A percentile compares a stretch with the other conserved stretches of the same genome.
phyloP scores from a whole-genome alignment of 2,797 vertebrate genomes.

The Micrastur ruficollis region DNA sequence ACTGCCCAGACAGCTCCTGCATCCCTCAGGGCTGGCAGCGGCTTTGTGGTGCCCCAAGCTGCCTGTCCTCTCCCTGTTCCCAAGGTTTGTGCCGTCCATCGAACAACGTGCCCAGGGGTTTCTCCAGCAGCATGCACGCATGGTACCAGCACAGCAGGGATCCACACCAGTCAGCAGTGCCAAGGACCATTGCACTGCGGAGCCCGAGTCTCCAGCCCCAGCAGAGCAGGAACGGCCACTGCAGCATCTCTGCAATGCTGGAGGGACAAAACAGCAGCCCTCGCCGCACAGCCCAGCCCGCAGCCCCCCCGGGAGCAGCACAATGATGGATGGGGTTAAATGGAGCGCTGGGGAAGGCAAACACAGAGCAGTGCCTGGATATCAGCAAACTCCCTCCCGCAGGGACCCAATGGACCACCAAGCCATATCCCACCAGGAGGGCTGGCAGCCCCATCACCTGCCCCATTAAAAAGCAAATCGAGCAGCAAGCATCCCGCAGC shows the following conservation, averaged over 20 bases:
- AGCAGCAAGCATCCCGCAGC: neutral
- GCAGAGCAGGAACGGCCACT: fast-evolving
- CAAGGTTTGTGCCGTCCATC: fast-evolving
- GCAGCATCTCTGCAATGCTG: neutral
- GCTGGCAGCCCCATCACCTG: neutral
- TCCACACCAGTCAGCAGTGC: fast-evolving
- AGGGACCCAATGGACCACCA: neutral
- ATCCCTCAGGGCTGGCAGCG: no score
- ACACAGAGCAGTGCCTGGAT: fast-evolving
- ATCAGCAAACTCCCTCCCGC: neutral
- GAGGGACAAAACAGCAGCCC: neutral
- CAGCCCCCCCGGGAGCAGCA: fast-evolving
- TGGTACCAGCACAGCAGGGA: fast-evolving
- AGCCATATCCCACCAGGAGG: neutral
- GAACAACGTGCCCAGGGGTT: fast-evolving
- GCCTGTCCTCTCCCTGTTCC: neutral
- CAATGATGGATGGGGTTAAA: neutral
- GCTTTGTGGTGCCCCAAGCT: fast-evolving
- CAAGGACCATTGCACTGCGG: neutral
- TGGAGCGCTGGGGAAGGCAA: neutral
- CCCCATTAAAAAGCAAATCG: neutral
- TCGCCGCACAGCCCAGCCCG: fast-evolving
- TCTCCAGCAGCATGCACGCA: fast-evolving
- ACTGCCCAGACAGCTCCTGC: neutral
- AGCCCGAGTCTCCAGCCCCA: fast-evolving